Evolutionary conservation across 92 coral and sea anemone genomes (phyloP).

Genomic region (Virgularia gustaviana): DNA sequence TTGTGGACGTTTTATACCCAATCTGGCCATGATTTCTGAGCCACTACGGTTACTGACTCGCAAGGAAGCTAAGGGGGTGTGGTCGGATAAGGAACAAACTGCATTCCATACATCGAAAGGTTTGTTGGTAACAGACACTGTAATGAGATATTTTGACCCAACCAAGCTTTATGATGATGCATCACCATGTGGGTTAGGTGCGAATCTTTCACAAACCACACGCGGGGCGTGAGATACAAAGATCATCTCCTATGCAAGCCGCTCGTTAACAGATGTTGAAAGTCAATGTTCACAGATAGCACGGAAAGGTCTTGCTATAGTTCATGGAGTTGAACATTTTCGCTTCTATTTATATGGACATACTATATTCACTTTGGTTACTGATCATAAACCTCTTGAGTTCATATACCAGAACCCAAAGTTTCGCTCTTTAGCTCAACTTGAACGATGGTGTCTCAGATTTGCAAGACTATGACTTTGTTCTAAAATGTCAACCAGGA

Average conservation of each 20-base stretch:
- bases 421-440: constrained; percentile 8
- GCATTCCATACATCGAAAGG: background rate
- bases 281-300: too few relatives aligned
- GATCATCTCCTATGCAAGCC: too few relatives aligned
- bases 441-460: constrained; percentile 6
- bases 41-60: background rate
- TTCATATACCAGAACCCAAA: constrained; percentile 13
- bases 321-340: too few relatives aligned
- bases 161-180: background rate
- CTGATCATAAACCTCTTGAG: constrained; percentile 6
- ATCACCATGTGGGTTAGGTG: background rate
- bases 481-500: background rate
- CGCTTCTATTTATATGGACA: too few relatives aligned
- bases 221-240: too few relatives aligned
- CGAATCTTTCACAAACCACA: too few relatives aligned
- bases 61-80: background rate
- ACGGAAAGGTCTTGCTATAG: too few relatives aligned
- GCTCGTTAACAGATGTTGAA: too few relatives aligned
- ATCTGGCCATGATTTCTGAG: background rate
- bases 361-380: too few relatives aligned
- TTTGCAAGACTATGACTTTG: constrained; percentile 2
- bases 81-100: background rate
- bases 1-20: background rate
- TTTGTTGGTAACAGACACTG: background rate
- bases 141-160: background rate